These are phyloP conservation scores for Blastobasis adustella DNA, from an alignment of 2,888 invertebrate species.

Conservation along the genomic window DNA sequence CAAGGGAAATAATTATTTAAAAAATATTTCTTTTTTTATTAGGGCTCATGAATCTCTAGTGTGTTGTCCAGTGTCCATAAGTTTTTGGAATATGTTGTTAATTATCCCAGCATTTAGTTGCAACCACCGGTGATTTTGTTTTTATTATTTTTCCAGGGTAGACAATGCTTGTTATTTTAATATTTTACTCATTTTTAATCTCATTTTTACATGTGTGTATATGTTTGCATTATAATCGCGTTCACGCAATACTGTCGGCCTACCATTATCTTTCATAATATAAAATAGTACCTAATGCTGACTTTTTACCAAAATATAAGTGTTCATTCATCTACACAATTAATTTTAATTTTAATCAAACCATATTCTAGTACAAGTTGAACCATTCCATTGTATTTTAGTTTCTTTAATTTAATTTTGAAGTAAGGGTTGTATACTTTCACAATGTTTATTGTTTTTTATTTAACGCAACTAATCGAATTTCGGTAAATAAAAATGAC, in stretches of 20 bases:
- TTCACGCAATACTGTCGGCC: conserved; percentile 25
- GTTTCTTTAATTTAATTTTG: not conserved
- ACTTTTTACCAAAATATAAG: conserved; percentile 46
- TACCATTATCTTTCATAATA: conserved; percentile 10
- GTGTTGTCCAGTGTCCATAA: not conserved
- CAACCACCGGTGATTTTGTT: conserved; percentile 17
- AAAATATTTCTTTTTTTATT: no score
- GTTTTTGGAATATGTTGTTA: conserved; percentile 3
- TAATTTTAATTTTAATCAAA: conserved; percentile 18
- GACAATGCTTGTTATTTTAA: conserved; percentile 17
- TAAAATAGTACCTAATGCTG: not conserved
- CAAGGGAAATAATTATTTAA: no score
- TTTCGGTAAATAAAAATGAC: no score
- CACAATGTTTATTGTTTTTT: not conserved
- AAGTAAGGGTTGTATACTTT: not conserved
- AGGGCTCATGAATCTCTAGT: no score
- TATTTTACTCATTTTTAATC: conserved; percentile 48
- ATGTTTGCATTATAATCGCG: conserved; percentile 9
- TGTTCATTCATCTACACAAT: conserved; percentile 33
- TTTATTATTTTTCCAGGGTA: conserved; percentile 15
- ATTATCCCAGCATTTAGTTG: conserved; percentile 21
- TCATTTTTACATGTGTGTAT: conserved; percentile 41
- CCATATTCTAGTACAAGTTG: conserved; percentile 29
- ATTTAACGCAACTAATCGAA: no score
- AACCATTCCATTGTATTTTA: conserved; percentile 36